Evolutionary conservation across 2,888 invertebrate genomes (phyloP), one percentile per base, ranked within the genome.

Genomic region (Rhagium mordax): DNA sequence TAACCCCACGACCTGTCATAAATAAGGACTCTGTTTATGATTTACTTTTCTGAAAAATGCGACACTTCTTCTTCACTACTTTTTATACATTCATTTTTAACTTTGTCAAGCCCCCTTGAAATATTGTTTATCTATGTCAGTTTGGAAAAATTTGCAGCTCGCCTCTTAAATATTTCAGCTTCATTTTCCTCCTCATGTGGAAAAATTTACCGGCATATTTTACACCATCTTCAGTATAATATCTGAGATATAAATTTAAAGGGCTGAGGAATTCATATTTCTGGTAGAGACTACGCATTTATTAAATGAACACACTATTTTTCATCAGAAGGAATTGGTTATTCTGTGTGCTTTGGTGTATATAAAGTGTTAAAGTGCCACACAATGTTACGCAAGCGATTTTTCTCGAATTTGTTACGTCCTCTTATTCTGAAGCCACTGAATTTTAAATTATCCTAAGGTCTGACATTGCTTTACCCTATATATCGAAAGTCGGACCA

Each of bases 21-120:
- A 82, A 84, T 84, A 83, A 81, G 78, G 74, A 78, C 79, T 77
- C 82, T 81, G 81, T 78, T 82, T 76, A 73, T 82, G 83, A 83
- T 83, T 82, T 83, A 81, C 81, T 74, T 73, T 62, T 72, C 61
- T 67, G 70, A 67, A 72, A 75, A 67, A 72, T 57, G 62, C 24
- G 69, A 74, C 70, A 49, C 66, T 62, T 74, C 57, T 41, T 24
- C 61, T n/a, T 48, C 61, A 29, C 20, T 8, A 33, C 33, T 33
- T 16, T 29, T 61, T 47, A 48, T 57, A 62, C 66, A 48, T 67
- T 70, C 67, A 70, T 74, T 74, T 74, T 74, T 74, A 74, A 74
- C 70, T 70, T 70, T 57, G 67, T 61, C 73, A 70, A 60, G 68
- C 55, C 24, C 33, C 65, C 69, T 41, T 73, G 51, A 70, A 70